Percentiles rank a stretch among this genome's conserved stretches.
Evolutionary conservation across 2,888 invertebrate species (phyloP).

Genomic region (Amiota minor): DNA sequence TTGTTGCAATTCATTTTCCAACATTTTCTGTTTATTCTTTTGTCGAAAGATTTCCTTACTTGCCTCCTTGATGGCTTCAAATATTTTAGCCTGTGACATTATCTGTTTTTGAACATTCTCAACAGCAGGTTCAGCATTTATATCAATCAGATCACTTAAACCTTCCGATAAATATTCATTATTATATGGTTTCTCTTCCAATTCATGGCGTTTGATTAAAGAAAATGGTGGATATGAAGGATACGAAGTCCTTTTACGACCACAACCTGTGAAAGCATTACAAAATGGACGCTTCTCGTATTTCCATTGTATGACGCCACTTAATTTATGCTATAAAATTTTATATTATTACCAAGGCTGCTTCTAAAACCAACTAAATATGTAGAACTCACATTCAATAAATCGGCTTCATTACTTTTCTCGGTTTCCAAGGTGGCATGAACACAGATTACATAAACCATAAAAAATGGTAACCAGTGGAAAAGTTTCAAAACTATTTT

Average conservation of each 20-base stretch:
- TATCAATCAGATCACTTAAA: constrained; percentile 79
- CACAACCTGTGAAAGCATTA: constrained; percentile 91
- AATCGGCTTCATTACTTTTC: constrained; percentile 54
- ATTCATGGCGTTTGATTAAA: constrained; percentile 65
- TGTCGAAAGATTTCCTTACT: constrained; percentile 80
- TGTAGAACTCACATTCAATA: constrained; percentile 58
- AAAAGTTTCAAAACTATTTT: constrained; percentile 45
- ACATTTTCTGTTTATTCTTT: constrained; percentile 73
- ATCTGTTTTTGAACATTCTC: constrained; percentile 86
- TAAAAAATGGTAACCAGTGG: constrained; percentile 41
- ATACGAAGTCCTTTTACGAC: constrained; percentile 78
- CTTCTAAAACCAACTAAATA: background rate
- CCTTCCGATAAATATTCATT: constrained; percentile 77
- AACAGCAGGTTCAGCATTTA: constrained; percentile 81
- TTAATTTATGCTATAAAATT: constrained; percentile 64
- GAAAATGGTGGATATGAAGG: constrained; percentile 65
- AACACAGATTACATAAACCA: constrained; percentile 50
- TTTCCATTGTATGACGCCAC: constrained; percentile 74
- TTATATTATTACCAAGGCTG: background rate
- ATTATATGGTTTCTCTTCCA: constrained; percentile 73
- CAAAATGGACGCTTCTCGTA: constrained; percentile 87
- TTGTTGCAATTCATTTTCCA: constrained; percentile 52
- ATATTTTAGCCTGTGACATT: constrained; percentile 81
- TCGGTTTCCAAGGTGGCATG: constrained; percentile 55
- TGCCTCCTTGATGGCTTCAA: constrained; percentile 87